These are phyloP conservation scores for Hippocampus guttulatus DNA, from an alignment of 2,113 vertebrate species.

Conservation along the genomic window DNA sequence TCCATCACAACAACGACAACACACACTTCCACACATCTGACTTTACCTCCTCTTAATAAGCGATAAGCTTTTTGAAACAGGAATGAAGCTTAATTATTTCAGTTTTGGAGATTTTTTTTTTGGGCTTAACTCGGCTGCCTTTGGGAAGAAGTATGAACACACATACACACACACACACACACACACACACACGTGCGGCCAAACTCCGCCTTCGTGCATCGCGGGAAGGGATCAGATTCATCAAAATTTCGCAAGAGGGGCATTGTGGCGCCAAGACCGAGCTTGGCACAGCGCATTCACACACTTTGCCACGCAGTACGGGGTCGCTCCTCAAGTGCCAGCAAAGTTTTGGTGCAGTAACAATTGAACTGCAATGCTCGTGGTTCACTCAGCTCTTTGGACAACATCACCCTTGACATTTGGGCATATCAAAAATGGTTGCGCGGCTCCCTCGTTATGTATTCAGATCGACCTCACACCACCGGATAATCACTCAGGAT, in stretches of 20 bases:
- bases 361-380: no score
- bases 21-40: not conserved
- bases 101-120: slow-evolving; percentile 46
- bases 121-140: slow-evolving; percentile 39
- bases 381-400: slow-evolving; percentile 21
- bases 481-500: no score
- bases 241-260: slow-evolving; percentile 47
- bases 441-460: not conserved
- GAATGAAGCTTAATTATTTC: slow-evolving; percentile 60
- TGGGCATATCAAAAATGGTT: not conserved
- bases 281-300: slow-evolving; percentile 30
- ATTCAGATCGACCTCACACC: not conserved
- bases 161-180: no score
- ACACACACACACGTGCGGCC: slow-evolving; percentile 12
- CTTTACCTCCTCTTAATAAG: not conserved
- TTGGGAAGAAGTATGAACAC: slow-evolving; percentile 22
- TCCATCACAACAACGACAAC: not conserved
- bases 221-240: slow-evolving; percentile 58
- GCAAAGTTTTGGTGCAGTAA: slow-evolving; percentile 9
- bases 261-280: slow-evolving; percentile 49
- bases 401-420: slow-evolving; percentile 21
- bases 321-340: not conserved
- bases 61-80: slow-evolving; percentile 49
- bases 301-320: slow-evolving; percentile 10
- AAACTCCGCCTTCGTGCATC: slow-evolving; percentile 32